phyloP scores from a whole-genome alignment of 2,797 vertebrate species.

The Chloroceryle inda region DNA sequence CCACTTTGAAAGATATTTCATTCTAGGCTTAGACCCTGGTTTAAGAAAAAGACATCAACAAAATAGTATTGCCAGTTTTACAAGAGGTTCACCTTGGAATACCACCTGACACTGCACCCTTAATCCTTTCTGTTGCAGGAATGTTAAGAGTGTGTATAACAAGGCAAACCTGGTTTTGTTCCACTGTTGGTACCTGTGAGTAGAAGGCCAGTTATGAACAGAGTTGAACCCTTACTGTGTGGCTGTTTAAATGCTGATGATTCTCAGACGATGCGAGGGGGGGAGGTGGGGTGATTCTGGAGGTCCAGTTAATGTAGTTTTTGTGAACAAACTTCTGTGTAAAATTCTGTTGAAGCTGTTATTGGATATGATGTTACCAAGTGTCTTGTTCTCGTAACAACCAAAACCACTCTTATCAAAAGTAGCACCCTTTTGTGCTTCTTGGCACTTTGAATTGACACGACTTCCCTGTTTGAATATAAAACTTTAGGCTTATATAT shows the following conservation, averaged over 20 bases:
- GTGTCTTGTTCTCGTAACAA: neutral
- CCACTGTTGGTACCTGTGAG: neutral
- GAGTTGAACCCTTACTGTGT: neutral
- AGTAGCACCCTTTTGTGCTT: neutral
- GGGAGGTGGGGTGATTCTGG: rapidly evolving
- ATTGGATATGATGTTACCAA: neutral
- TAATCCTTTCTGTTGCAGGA: neutral
- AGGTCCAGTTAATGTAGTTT: neutral
- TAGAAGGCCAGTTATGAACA: neutral
- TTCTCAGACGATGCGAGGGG: neutral
- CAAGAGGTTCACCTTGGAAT: neutral
- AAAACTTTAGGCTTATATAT: neutral
- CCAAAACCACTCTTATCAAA: neutral
- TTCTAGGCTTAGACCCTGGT: neutral
- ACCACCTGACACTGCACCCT: neutral
- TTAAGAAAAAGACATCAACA: neutral
- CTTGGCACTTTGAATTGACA: neutral
- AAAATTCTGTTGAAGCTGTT: neutral
- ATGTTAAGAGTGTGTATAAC: neutral
- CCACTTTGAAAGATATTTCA: neutral
- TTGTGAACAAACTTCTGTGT: neutral
- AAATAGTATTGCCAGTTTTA: neutral
- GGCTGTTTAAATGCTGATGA: neutral
- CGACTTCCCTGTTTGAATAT: neutral
- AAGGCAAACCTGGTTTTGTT: neutral